These are phyloP conservation scores for Mugil cephalus DNA, from an alignment of 2,113 vertebrate genomes.

Conservation along the genomic window DNA sequence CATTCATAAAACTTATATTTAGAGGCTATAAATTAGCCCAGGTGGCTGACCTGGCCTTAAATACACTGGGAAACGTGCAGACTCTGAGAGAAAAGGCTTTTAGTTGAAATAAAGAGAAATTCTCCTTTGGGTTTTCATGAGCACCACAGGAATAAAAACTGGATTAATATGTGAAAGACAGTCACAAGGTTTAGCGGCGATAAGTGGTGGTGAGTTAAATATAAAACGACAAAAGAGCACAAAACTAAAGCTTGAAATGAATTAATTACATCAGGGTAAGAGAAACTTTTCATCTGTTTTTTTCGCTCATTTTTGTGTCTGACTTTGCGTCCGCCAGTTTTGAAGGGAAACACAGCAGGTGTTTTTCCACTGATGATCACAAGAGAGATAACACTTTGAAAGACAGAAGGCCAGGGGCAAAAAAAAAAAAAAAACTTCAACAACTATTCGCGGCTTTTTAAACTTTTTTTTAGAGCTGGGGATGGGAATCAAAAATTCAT, in stretches of 20 bases:
- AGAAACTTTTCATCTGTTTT: neutral
- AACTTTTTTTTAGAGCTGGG: neutral
- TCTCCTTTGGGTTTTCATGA: neutral
- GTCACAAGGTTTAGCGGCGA: neutral
- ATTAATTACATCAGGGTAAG: neutral
- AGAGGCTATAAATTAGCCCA: constrained; percentile 36
- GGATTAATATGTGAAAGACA: neutral
- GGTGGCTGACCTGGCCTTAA: constrained; percentile 17
- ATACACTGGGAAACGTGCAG: constrained; percentile 5
- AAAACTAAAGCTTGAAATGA: neutral
- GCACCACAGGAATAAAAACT: neutral
- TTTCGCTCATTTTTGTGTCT: neutral
- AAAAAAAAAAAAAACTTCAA: constrained; percentile 1
- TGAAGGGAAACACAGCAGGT: constrained; percentile 49
- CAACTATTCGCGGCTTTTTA: neutral
- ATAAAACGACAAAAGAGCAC: neutral
- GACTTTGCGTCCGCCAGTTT: constrained; percentile 19
- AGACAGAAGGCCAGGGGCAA: constrained; percentile 12
- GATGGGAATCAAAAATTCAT: neutral
- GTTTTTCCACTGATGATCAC: constrained; percentile 53
- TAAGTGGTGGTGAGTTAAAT: neutral
- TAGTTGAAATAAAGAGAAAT: neutral
- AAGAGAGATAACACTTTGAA: constrained; percentile 40
- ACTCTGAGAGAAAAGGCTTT: neutral
- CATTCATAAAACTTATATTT: constrained; percentile 34